Conservation (phyloP, 2,797 vertebrate species). For the Gymnopithys bicolor region DNA sequence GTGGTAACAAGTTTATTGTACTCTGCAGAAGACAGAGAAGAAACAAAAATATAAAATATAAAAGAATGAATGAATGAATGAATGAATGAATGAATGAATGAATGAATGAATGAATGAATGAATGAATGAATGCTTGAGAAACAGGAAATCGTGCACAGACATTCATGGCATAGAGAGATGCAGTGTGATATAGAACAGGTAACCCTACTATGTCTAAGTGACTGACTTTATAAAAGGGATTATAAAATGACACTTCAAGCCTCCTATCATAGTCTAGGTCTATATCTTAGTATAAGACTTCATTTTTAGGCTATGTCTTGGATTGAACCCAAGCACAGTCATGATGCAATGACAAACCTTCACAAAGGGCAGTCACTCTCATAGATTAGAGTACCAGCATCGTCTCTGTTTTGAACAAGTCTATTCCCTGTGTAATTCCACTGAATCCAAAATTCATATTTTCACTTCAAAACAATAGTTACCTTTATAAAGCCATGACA, state of each 20-base stretch:
- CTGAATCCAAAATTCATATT: background rate
- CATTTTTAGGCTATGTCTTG: background rate
- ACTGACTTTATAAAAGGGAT: background rate
- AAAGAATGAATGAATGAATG: background rate
- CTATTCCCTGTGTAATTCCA: background rate
- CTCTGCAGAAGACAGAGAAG: fast-evolving
- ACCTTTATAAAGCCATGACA: background rate
- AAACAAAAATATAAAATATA: background rate
- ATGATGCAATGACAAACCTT: background rate
- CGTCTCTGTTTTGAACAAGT: background rate
- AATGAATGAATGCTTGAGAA: background rate
- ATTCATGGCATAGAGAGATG: background rate
- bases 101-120: background rate
- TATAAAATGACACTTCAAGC: background rate
- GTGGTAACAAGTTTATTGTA: background rate
- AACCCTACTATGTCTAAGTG: background rate
- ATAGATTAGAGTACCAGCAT: background rate
- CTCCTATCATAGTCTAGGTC: background rate
- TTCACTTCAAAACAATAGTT: background rate
- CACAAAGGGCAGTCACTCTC: background rate
- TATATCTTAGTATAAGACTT: background rate
- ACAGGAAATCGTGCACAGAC: background rate
- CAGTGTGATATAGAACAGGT: background rate
- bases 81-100: background rate
- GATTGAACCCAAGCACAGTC: background rate